A percentile compares a stretch with the other conserved stretches of the same genome.
Conservation (phyloP, 2,888 invertebrate genomes). For the Tipula confusa region DNA sequence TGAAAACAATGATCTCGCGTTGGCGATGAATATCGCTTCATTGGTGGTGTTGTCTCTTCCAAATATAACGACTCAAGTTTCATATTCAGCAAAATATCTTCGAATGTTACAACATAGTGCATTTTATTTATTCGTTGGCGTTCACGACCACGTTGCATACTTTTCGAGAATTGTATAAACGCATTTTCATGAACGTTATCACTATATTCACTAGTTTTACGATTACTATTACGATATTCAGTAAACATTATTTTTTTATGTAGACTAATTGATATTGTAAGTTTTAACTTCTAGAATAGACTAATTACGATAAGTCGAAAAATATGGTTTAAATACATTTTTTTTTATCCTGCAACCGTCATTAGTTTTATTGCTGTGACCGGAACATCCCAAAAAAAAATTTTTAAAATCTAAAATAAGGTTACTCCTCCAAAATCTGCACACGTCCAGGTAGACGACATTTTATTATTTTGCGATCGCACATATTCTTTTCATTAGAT, state of each 20-base stretch:
- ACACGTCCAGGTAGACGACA: neutral
- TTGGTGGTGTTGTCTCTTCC: neutral
- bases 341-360: neutral
- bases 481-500: neutral
- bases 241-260: constrained; percentile 3
- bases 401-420: neutral
- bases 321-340: neutral
- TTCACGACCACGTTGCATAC: neutral
- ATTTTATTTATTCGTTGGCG: neutral
- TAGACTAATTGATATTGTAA: neutral
- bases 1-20: neutral
- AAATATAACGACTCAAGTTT: constrained; percentile 4
- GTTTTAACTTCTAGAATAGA: neutral
- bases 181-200: neutral
- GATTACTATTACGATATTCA: neutral
- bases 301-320: neutral
- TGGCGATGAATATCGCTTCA: neutral
- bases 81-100: neutral
- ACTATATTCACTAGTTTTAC: neutral
- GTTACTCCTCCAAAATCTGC: neutral
- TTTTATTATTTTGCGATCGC: neutral
- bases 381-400: neutral
- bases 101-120: neutral
- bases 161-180: neutral
- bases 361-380: neutral